Conservation (phyloP, 1,140 invertebrate species). For the Drosophila littoralis region DNA sequence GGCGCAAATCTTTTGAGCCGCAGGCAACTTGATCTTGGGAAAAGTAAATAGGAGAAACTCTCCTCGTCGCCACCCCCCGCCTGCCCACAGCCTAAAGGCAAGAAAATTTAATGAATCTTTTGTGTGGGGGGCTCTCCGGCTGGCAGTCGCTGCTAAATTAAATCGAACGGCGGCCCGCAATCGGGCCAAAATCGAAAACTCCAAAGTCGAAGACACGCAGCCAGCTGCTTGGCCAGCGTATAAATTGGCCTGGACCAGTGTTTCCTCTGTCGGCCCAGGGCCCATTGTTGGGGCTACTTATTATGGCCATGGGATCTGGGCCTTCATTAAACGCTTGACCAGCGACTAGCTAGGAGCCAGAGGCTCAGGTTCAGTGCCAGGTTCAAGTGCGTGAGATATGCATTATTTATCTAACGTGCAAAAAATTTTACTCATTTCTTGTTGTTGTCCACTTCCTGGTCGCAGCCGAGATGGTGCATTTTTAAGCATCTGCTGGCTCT, state of each 20-base stretch:
- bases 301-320: constrained; percentile 74
- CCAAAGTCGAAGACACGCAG: constrained; percentile 58
- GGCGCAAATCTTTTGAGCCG: constrained; percentile 64
- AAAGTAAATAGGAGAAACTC: constrained; percentile 70
- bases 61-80: neutral
- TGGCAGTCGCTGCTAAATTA: constrained; percentile 62
- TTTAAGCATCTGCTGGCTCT: constrained; percentile 1
- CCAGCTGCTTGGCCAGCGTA: constrained; percentile 54
- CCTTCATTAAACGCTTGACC: constrained; percentile 68
- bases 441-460: constrained; percentile 59
- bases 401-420: constrained; percentile 80
- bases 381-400: constrained; percentile 83
- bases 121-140: constrained; percentile 30
- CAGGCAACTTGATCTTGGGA: constrained; percentile 71
- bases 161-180: constrained; percentile 54
- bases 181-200: constrained; percentile 73
- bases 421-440: constrained; percentile 63
- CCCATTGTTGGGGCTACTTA: constrained; percentile 72
- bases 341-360: neutral
- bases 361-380: constrained; percentile 34
- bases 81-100: constrained; percentile 30
- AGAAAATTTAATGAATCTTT: constrained; percentile 76
- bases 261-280: neutral
- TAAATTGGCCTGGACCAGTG: constrained; percentile 64
- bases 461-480: constrained; percentile 10